Evolutionary conservation across 2,797 vertebrate genomes (phyloP), one percentile per base, ranked within the genome.

Genomic region (Amazona finschi): DNA sequence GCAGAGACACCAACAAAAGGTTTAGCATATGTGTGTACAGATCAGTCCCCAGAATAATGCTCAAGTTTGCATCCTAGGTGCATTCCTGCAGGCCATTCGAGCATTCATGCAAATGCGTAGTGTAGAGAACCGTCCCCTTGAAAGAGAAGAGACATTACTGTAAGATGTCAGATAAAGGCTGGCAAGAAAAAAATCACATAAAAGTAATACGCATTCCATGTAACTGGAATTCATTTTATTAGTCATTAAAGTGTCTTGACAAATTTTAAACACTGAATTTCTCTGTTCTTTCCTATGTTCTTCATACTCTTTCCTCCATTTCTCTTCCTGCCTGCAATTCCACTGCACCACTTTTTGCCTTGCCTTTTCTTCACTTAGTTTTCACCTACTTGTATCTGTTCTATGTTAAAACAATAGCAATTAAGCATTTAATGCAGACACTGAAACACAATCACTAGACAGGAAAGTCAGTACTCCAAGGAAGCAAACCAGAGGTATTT

Each of bases 381-480:
- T 76, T 66, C 58, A 88, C 9, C 36, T 75, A 44, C 10, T 10
- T 49, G 4, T 67, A 53, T 38, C 14, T 62, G 41, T 31, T 6
- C 14, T 39, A 60, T 33, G 47, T 62, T 79, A 71, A 95, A 87
- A 81, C 1, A 0, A 78, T 19, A 91, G 41, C 58, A 88, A 86
- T 86, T 66, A 93, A 66, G 33, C 47, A 78, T 49, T 86, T 66
- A 70, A 71, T 58, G 39, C 22, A 82, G 74, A 60, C 30, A 41
- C 21, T 81, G 85, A 94, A 88, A 88, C 49, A n/a, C n/a, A 47
- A 41, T n/a, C 85, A 53, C 62, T 81, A 66, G 85, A 84, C 87
- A 84, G 60, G 70, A 94, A 95, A 95, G 85, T 65, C 66, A 92
- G 18, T 73, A 74, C 46, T 66, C 70, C 76, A 85, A 83, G 62